phyloP scores from a whole-genome alignment of 1,140 invertebrate genomes.

The Apis cerana region DNA sequence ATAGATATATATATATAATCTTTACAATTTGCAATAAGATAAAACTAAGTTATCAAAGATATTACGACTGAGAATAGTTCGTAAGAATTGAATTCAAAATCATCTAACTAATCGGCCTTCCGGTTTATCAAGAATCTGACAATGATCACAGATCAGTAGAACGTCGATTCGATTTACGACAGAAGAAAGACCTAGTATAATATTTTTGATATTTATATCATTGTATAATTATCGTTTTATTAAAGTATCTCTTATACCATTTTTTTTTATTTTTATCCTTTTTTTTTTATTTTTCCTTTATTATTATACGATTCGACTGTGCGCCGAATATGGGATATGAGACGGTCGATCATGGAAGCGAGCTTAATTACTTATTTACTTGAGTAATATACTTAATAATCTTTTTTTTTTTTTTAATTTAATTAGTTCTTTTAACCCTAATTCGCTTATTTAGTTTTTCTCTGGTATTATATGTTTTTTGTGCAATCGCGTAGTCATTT shows the following conservation, averaged over 20 bases:
- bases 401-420: slow-evolving; percentile 4
- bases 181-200: slow-evolving; percentile 36
- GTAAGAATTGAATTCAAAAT: slow-evolving; percentile 62
- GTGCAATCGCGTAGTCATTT: slow-evolving; percentile 48
- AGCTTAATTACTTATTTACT: slow-evolving; percentile 31
- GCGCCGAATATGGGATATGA: slow-evolving; percentile 42
- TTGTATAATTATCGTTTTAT: slow-evolving; percentile 8
- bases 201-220: slow-evolving; percentile 28
- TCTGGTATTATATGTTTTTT: slow-evolving; percentile 23
- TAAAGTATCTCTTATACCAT: slow-evolving; percentile 1
- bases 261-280: not conserved
- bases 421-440: slow-evolving; percentile 34
- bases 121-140: slow-evolving; percentile 56
- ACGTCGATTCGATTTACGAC: slow-evolving; percentile 41
- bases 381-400: slow-evolving; percentile 3
- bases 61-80: slow-evolving; percentile 33
- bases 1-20: slow-evolving; percentile 65
- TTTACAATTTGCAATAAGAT: slow-evolving; percentile 63
- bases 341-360: slow-evolving; percentile 26
- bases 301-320: slow-evolving; percentile 1
- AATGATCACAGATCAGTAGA: slow-evolving; percentile 61
- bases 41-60: slow-evolving; percentile 63
- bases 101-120: slow-evolving; percentile 48
- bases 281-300: not conserved
- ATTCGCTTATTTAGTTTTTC: slow-evolving; percentile 29